phyloP scores from a whole-genome alignment of 2,888 invertebrate species.

The Chrysolina haemoptera region DNA sequence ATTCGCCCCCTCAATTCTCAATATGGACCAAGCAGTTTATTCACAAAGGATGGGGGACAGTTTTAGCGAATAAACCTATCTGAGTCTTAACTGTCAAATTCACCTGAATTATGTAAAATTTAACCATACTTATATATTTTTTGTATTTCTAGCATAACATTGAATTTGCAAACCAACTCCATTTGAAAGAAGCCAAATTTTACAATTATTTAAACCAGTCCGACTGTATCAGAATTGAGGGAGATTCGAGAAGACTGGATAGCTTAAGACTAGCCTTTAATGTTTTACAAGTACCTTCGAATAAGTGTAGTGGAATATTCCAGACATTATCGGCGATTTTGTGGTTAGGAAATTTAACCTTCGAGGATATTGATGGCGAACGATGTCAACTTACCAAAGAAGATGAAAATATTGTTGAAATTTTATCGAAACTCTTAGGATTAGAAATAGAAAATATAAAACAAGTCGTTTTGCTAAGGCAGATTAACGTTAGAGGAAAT shows the following conservation, averaged over 20 bases:
- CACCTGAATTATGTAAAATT: too few relatives aligned
- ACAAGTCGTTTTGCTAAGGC: conserved; percentile 79
- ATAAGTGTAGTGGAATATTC: conserved; percentile 91
- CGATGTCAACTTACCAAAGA: conserved; percentile 82
- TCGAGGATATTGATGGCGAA: conserved; percentile 92
- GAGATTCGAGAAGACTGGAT: conserved; percentile 83
- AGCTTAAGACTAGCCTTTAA: conserved; percentile 90
- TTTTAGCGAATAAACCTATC: too few relatives aligned
- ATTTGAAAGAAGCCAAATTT: conserved; percentile 81
- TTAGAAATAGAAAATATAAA: conserved; percentile 82
- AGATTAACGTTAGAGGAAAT: conserved; percentile 92
- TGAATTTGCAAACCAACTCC: conserved; percentile 82
- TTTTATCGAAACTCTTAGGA: conserved; percentile 82
- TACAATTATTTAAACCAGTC: conserved; percentile 90
- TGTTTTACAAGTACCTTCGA: conserved; percentile 87
- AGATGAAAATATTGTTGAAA: conserved; percentile 81
- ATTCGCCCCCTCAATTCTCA: too few relatives aligned
- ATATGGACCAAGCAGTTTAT: too few relatives aligned
- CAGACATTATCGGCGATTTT: conserved; percentile 90
- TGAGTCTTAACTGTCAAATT: too few relatives aligned
- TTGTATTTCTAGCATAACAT: conserved; percentile 74
- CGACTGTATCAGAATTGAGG: conserved; percentile 79
- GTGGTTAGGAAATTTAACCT: conserved; percentile 91
- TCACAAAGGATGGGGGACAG: too few relatives aligned
- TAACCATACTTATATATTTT: neutral